phyloP scores from a whole-genome alignment of 2,888 invertebrate genomes.

The Drosophila barbarae region DNA sequence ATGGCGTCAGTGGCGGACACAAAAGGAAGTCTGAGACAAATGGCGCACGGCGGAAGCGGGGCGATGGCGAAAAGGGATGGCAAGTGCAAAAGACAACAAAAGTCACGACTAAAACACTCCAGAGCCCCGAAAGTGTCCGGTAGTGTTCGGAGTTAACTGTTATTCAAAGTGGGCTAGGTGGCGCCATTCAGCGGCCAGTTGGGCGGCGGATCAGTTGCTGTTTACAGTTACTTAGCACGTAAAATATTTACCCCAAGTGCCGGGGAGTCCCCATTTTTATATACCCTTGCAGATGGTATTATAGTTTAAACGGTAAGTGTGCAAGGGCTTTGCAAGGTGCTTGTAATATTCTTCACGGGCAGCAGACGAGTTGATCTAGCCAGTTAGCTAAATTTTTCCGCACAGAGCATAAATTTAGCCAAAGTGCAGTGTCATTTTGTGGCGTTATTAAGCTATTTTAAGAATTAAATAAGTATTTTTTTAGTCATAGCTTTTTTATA shows the following conservation, averaged over 20 bases:
- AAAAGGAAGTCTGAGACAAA: slow-evolving; percentile 27
- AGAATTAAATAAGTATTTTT: too few species aligned
- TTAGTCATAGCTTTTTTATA: too few species aligned
- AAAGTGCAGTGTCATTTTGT: too few species aligned
- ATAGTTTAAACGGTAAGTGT: too few species aligned
- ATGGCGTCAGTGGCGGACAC: slow-evolving; percentile 58
- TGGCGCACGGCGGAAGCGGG: slow-evolving; percentile 11
- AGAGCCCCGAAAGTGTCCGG: slow-evolving; percentile 54
- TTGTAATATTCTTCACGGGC: not conserved
- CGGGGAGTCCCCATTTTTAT: not conserved
- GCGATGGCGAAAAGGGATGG: not conserved
- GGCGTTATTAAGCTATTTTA: too few species aligned
- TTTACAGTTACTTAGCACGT: slow-evolving; percentile 69
- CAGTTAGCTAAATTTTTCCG: too few species aligned
- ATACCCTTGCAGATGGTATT: not conserved
- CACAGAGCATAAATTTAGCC: too few species aligned
- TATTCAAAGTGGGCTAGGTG: slow-evolving; percentile 46
- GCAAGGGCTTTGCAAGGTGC: not conserved
- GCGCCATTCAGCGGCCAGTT: slow-evolving; percentile 21
- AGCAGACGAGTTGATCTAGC: slow-evolving; percentile 1
- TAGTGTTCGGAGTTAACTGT: slow-evolving; percentile 30
- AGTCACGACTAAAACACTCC: slow-evolving; percentile 60
- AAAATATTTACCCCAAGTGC: slow-evolving; percentile 59
- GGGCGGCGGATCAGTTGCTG: slow-evolving; percentile 42
- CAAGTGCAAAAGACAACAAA: slow-evolving; percentile 45